A percentile compares a stretch with the other conserved stretches of the same genome.
Conservation (phyloP, 1,140 invertebrate species). For the Panagrolaimus sp. region DNA sequence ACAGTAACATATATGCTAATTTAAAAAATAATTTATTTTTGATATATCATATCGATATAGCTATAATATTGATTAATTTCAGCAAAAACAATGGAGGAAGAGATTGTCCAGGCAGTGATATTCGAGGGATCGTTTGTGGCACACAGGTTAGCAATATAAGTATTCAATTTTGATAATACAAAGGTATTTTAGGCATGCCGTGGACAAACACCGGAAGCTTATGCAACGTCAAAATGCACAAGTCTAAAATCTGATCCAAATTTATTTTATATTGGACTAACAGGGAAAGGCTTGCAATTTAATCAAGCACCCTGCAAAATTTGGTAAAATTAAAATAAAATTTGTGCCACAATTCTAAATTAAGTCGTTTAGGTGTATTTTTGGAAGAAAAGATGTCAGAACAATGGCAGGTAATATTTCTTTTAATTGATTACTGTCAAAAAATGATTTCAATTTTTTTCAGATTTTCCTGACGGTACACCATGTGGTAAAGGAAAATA, state of each 20-base stretch:
- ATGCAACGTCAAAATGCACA: neutral
- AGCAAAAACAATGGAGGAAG: conserved; percentile 9
- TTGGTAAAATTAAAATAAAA: conserved; percentile 8
- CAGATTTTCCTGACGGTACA: conserved; percentile 24
- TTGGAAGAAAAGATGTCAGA: neutral
- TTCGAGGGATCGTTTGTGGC: conserved; percentile 7
- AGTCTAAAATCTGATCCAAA: neutral
- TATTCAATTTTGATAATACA: neutral
- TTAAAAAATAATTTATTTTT: too few species aligned
- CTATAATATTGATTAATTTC: too few species aligned
- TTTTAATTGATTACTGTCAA: too few species aligned
- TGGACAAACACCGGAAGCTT: neutral
- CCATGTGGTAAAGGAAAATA: conserved; percentile 19
- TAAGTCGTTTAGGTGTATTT: neutral
- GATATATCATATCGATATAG: too few species aligned
- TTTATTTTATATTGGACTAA: neutral
- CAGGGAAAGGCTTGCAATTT: conserved; percentile 2
- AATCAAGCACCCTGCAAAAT: conserved; percentile 16
- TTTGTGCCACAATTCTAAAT: too few species aligned
- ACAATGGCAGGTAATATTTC: too few species aligned
- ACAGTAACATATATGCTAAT: too few species aligned
- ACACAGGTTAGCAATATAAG: neutral
- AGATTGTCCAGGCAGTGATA: neutral
- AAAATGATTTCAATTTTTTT: too few species aligned
- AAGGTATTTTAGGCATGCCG: neutral